These are phyloP conservation scores for Heliconius ethilla DNA, from an alignment of 2,888 invertebrate species.

Conservation along the genomic window DNA sequence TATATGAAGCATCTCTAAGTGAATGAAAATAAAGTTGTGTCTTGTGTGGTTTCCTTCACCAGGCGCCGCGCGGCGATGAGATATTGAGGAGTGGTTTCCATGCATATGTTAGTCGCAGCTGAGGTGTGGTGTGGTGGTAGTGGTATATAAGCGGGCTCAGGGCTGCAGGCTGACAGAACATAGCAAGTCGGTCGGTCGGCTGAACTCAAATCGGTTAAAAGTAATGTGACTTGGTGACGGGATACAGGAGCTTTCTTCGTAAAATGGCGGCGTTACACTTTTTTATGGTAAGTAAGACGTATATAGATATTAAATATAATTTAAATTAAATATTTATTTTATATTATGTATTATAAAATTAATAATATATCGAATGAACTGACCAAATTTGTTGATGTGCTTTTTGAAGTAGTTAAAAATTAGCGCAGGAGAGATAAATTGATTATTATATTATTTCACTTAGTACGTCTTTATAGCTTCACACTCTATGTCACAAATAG, in stretches of 20 bases:
- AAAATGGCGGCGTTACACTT: slow-evolving; percentile 50
- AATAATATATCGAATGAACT: too few species aligned
- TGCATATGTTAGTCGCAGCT: slow-evolving; percentile 14
- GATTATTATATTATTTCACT: too few species aligned
- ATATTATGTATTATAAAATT: not conserved
- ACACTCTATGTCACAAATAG: not conserved
- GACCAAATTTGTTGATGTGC: too few species aligned
- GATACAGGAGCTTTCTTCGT: slow-evolving; percentile 40
- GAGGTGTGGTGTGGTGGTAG: slow-evolving; percentile 3
- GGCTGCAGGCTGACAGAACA: slow-evolving; percentile 47
- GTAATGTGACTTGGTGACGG: slow-evolving; percentile 57
- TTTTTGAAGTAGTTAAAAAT: too few species aligned
- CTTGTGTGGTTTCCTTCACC: not conserved
- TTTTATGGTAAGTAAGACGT: slow-evolving; percentile 48
- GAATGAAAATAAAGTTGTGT: slow-evolving; percentile 2
- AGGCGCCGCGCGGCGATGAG: slow-evolving; percentile 27
- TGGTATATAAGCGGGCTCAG: slow-evolving; percentile 50
- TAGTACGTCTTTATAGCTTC: not conserved
- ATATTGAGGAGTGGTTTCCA: slow-evolving; percentile 32
- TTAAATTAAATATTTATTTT: not conserved
- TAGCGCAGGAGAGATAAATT: too few species aligned
- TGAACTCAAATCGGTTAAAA: slow-evolving; percentile 44
- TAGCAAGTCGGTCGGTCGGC: slow-evolving; percentile 50
- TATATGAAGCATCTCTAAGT: not conserved
- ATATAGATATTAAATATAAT: not conserved